Evolutionary conservation across 1,140 invertebrate genomes (phyloP), one percentile per base, ranked within the genome.

Genomic region (Drosophila lacteicornis): DNA sequence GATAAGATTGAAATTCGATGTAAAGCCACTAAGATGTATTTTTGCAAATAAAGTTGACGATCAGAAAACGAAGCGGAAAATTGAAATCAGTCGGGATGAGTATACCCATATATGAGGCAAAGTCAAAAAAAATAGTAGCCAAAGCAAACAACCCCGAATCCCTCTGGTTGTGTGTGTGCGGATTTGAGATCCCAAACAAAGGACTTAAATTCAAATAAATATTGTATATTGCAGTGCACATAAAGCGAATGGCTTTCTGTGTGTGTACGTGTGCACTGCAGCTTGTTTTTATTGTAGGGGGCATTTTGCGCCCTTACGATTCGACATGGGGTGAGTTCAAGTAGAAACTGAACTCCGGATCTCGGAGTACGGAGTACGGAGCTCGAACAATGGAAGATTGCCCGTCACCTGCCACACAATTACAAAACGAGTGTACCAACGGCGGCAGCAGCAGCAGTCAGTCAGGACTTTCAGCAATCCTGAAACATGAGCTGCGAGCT

Each of bases 141-240:
- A 87, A 84, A 88, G 76, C 73, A 90, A 90, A 91, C 85, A 90
- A 90, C 85, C 85, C 85, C 62, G 58, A 65, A 49, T 68, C 55
- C 61, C 42, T 66, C 38, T 69, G 22, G 75, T 25, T 75, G 36
- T 56, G 62, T 80, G 85, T 80, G 75, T 79, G 85, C 87, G 71
- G 85, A 86, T 91, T 91, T 86, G 47, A 78, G 82, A 83, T 83
- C 71, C 82, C 79, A 86, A 87, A 91, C 87, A 91, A 91, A 74
- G 76, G 86, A 91, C 86, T 91, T 91, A 91, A 91, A 91, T 82
- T 91, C 87, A 91, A 91, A 91, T 91, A 91, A 91, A 91, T 91
- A 91, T 91, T 91, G 87, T 91, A 91, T 91, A 87, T 82, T 82
- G 82, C 86, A 82, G 74, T 69, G 74, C 84, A 90, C 84, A 87